Conservation (phyloP, 2,113 vertebrate species). For the Heterotilapia buettikoferi region DNA sequence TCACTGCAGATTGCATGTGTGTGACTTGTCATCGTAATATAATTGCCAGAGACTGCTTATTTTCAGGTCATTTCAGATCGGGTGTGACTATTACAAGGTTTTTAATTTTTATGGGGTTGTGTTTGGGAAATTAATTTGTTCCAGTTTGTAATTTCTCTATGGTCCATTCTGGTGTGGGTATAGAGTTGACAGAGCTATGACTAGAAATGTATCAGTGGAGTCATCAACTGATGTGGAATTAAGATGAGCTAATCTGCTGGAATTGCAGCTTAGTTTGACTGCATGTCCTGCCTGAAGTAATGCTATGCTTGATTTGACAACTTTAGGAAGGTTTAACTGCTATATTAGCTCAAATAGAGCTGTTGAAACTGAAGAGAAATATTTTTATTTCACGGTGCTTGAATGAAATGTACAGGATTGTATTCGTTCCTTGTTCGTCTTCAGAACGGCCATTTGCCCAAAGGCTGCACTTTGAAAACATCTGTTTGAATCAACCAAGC, state of each 20-base stretch:
- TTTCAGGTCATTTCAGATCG: neutral
- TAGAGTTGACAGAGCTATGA: neutral
- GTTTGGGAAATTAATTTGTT: neutral
- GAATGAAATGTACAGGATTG: neutral
- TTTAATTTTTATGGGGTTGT: neutral
- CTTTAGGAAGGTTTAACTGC: neutral
- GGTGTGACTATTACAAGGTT: neutral
- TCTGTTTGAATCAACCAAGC: neutral
- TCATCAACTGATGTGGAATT: neutral
- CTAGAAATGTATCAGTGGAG: neutral
- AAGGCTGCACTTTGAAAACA: neutral
- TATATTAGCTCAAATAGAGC: neutral
- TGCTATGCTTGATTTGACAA: neutral
- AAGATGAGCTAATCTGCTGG: neutral
- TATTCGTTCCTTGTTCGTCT: neutral
- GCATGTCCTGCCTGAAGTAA: neutral
- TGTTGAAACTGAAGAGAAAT: neutral
- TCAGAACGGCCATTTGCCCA: neutral
- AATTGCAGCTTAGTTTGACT: neutral
- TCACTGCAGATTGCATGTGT: neutral
- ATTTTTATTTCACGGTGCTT: neutral
- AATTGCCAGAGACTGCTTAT: neutral
- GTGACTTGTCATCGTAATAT: neutral
- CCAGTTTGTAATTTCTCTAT: rapidly evolving
- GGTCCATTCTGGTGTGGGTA: neutral